Percentiles rank a stretch among this genome's conserved stretches.
phyloP scores from a whole-genome alignment of 2,888 invertebrate genomes.

The Augochlorella aurata region DNA sequence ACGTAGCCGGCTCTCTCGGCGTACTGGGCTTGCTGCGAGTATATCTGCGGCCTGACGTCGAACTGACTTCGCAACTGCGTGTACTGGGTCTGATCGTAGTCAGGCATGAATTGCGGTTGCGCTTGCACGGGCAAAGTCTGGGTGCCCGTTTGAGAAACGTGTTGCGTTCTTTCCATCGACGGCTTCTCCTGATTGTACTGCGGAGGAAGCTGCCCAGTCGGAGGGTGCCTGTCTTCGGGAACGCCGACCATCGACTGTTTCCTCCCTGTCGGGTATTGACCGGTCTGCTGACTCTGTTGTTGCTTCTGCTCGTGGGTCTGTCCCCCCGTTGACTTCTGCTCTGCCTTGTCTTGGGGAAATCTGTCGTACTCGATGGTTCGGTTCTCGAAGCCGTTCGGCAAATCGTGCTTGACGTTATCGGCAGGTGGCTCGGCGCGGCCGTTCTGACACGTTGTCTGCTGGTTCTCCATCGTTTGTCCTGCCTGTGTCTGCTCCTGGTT shows the following conservation, averaged over 20 bases:
- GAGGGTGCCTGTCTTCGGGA: constrained; percentile 74
- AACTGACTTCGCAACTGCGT: constrained; percentile 77
- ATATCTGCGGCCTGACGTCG: constrained; percentile 76
- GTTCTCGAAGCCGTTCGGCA: constrained; percentile 78
- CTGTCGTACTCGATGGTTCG: constrained; percentile 74
- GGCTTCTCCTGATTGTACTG: constrained; percentile 74
- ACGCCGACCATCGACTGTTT: constrained; percentile 71
- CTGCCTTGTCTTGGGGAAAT: constrained; percentile 65
- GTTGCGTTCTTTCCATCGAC: constrained; percentile 70
- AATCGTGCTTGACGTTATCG: constrained; percentile 68
- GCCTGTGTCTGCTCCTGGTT: constrained; percentile 68
- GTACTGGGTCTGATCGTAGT: constrained; percentile 76
- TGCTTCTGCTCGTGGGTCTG: constrained; percentile 48
- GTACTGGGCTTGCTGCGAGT: constrained; percentile 73
- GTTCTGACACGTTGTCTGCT: constrained; percentile 72
- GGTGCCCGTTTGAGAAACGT: constrained; percentile 75
- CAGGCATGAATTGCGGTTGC: constrained; percentile 77
- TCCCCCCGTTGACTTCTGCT: constrained; percentile 44
- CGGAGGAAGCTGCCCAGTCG: constrained; percentile 71
- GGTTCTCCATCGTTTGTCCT: constrained; percentile 69
- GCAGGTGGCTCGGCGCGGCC: constrained; percentile 69
- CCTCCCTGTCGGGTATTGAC: constrained; percentile 65
- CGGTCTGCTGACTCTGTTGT: constrained; percentile 52
- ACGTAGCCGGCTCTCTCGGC: constrained; percentile 77
- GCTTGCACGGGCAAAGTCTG: constrained; percentile 78